A percentile compares a stretch with the other conserved stretches of the same genome.
phyloP scores from a whole-genome alignment of 2,113 vertebrate genomes.

The Amblyopsis rosae region DNA sequence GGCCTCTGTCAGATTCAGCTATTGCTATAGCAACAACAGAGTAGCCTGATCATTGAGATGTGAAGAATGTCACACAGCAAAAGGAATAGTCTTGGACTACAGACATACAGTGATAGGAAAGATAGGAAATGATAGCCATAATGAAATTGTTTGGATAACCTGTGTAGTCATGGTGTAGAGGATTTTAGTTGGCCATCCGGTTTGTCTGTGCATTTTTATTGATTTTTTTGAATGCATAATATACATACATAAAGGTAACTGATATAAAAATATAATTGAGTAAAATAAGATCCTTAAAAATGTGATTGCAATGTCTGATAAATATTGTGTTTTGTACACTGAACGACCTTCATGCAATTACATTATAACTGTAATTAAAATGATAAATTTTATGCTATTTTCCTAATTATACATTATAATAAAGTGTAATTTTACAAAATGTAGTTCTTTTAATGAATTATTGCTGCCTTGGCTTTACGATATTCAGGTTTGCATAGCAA shows the following conservation, averaged over 20 bases:
- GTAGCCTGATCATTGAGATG: slow-evolving; percentile 74
- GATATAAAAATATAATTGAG: not conserved
- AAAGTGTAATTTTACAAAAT: not conserved
- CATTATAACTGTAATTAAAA: not conserved
- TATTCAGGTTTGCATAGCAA: too few species aligned
- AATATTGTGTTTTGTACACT: too few species aligned
- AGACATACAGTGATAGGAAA: slow-evolving; percentile 52
- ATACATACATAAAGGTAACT: slow-evolving; percentile 10
- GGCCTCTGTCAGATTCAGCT: slow-evolving; percentile 80
- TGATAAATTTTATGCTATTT: not conserved
- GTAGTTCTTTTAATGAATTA: not conserved
- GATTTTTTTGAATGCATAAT: not conserved
- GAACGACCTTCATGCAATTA: too few species aligned
- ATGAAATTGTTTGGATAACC: not conserved
- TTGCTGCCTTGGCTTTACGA: too few species aligned
- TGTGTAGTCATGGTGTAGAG: slow-evolving; percentile 34
- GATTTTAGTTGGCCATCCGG: slow-evolving; percentile 23
- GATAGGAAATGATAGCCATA: slow-evolving; percentile 18
- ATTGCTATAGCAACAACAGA: slow-evolving; percentile 86
- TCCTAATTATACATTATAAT: too few species aligned
- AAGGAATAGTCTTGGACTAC: slow-evolving; percentile 47
- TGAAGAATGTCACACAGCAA: slow-evolving; percentile 75
- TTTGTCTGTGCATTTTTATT: not conserved
- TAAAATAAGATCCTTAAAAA: not conserved
- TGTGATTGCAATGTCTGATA: too few species aligned